Base-by-base conservation (phyloP, 37 sponge, comb jelly and placozoan genomes). In the Haliclona indistincta region DNA sequence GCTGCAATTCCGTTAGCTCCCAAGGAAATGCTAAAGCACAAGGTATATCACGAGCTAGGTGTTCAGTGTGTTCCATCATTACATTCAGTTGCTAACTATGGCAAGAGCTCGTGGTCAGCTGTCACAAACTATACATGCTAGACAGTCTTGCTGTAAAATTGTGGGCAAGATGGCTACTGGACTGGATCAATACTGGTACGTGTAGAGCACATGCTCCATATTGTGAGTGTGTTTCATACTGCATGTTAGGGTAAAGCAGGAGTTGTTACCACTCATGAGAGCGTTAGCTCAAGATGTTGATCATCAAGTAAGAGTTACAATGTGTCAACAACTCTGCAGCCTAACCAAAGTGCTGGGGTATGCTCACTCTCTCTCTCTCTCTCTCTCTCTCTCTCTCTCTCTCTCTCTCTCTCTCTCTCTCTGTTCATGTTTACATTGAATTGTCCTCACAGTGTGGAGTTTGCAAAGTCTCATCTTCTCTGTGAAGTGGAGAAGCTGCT, bases 271-370 rank as follows among this genome's bases (percentile, higher is more conserved):
- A 30, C 64, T 85, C 40, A 83, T 68, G 0, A 54, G 17, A 10
- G 33, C 83, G 6, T 64, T 91, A 17, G 76, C 83, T 75, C 91
- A 86, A 43, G 91, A 91, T 70, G 91, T 91, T 49, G 79, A 81
- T 64, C 17, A 40, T 17, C 68, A 61, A 25, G 86, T 91, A 20
- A 58, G 91, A 22, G 5, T 33, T 3, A 45, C 33, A 28, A 91
- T 91, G 83, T 79, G 85, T 54, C 62, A 35, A 23, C 67, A 91
- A 36, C 79, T 91, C 6, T 23, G 58, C 36, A 15, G 28, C 0
- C 23, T 91, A 1, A 75, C 80, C 23, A 39, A 39, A 71, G 37
- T 62, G 11, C 33, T 91, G 29, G 82, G 83, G 91, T 91, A 47
- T 43, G 91, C 63, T 4, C 13, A 15, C 1, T 19, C 62, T 19